A percentile compares a stretch with the other conserved stretches of the same genome.
Evolutionary conservation across 2,888 invertebrate species (phyloP).

Genomic region (Margaritifera margaritifera): DNA sequence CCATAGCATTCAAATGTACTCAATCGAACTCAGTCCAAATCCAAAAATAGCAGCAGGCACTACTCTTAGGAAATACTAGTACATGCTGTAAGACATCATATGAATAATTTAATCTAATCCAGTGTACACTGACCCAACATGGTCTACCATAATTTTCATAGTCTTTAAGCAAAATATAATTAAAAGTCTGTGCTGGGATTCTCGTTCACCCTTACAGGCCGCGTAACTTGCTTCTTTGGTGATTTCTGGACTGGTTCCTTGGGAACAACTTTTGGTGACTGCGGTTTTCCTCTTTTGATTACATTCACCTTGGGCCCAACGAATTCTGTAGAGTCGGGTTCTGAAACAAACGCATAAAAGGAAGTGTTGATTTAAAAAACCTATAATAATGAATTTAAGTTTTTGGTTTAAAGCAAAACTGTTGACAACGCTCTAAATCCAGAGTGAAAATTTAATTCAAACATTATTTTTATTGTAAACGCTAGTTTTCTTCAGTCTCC

Average conservation of each 20-base stretch:
- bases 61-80: too few relatives aligned
- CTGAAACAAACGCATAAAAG: slow-evolving; percentile 6
- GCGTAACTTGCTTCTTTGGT: slow-evolving; percentile 13
- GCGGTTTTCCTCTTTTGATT: slow-evolving; percentile 16
- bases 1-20: too few relatives aligned
- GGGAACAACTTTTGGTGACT: slow-evolving; percentile 21
- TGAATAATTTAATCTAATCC: not conserved
- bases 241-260: slow-evolving; percentile 14
- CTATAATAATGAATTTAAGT: too few relatives aligned
- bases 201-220: slow-evolving; percentile 13
- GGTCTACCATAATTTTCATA: not conserved
- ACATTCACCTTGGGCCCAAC: slow-evolving; percentile 28
- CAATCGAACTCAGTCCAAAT: too few relatives aligned
- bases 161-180: not conserved
- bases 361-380: not conserved
- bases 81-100: too few relatives aligned
- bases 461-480: too few relatives aligned
- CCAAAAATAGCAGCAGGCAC: too few relatives aligned
- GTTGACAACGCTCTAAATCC: too few relatives aligned
- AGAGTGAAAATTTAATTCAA: too few relatives aligned
- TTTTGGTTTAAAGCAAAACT: too few relatives aligned
- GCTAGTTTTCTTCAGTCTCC: too few relatives aligned
- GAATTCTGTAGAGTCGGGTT: slow-evolving; percentile 8
- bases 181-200: slow-evolving; percentile 31
- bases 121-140: not conserved